These are phyloP conservation scores for Amblyteles armatorius DNA, from an alignment of 2,888 invertebrate species.

Conservation along the genomic window DNA sequence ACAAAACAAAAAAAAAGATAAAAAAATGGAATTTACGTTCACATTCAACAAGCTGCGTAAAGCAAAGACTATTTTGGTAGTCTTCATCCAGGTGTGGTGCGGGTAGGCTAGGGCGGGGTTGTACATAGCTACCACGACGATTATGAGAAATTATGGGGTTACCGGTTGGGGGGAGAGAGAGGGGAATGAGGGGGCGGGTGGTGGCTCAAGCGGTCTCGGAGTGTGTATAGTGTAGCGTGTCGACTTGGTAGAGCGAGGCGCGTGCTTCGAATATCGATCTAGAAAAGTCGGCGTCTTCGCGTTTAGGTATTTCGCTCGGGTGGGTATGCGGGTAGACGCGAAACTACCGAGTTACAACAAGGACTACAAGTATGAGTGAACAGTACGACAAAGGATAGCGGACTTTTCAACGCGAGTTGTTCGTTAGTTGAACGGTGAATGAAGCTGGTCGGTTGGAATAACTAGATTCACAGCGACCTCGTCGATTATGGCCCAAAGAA, in stretches of 20 bases:
- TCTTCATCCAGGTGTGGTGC: not conserved
- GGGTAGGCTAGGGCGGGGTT: not conserved
- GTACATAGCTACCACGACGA: conserved; percentile 39
- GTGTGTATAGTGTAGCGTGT: conserved; percentile 65
- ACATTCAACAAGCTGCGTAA: not conserved
- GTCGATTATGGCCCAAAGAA: conserved; percentile 37
- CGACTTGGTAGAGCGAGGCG: conserved; percentile 65
- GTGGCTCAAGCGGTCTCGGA: conserved; percentile 34
- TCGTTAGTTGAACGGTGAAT: conserved; percentile 57
- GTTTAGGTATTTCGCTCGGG: conserved; percentile 50
- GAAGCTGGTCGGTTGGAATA: conserved; percentile 57
- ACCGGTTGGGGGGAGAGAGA: conserved; percentile 9
- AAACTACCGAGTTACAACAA: conserved; percentile 33
- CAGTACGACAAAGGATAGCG: conserved; percentile 35
- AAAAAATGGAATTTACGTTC: not conserved
- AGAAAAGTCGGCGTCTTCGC: conserved; percentile 43
- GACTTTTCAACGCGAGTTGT: conserved; percentile 59
- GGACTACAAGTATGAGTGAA: conserved; percentile 4
- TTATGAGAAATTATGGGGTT: conserved; percentile 64
- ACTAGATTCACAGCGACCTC: conserved; percentile 44
- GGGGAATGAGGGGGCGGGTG: conserved; percentile 10
- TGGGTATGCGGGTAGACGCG: conserved; percentile 43
- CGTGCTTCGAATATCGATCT: conserved; percentile 79
- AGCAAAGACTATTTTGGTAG: conserved; percentile 1
- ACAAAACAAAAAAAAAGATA: not conserved